These are phyloP conservation scores for Zoanthus sociatus DNA, from an alignment of 92 coral and sea anemone genomes.

Conservation along the genomic window DNA sequence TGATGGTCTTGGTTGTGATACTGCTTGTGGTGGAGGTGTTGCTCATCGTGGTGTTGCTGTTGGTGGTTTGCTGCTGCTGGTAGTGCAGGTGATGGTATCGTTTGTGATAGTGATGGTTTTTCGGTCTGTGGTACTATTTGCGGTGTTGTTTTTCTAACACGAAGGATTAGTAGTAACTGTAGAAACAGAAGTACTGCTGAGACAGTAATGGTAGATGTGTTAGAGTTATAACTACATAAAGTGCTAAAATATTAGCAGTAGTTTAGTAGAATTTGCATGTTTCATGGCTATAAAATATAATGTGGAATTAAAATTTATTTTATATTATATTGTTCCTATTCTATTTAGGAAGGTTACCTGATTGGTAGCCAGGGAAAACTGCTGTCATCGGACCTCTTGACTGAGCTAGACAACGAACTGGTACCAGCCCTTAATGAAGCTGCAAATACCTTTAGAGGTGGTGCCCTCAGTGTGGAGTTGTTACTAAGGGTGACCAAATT, in stretches of 20 bases:
- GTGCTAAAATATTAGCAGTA: neutral
- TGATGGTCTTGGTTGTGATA: too few relatives aligned
- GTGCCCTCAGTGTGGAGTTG: conserved; percentile 75
- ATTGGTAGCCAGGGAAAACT: conserved; percentile 80
- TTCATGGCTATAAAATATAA: too few relatives aligned
- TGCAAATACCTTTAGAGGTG: conserved; percentile 73
- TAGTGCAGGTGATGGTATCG: neutral
- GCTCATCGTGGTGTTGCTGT: too few relatives aligned
- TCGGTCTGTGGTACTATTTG: too few relatives aligned
- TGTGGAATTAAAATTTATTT: too few relatives aligned
- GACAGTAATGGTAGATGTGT: neutral
- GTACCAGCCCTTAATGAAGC: conserved; percentile 91
- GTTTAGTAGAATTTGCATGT: too few relatives aligned
- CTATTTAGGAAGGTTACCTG: conserved; percentile 83
- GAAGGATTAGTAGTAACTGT: too few relatives aligned
- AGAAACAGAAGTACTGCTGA: too few relatives aligned
- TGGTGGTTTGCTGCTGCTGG: too few relatives aligned
- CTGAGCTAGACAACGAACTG: conserved; percentile 82
- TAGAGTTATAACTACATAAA: neutral
- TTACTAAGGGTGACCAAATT: conserved; percentile 73
- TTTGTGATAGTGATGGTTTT: too few relatives aligned
- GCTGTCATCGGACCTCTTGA: conserved; percentile 82
- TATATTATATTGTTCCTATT: neutral
- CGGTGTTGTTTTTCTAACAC: too few relatives aligned
- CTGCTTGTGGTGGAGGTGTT: neutral